Conservation (phyloP, 2,797 vertebrate species). For the Sphaeramia orbicularis region DNA sequence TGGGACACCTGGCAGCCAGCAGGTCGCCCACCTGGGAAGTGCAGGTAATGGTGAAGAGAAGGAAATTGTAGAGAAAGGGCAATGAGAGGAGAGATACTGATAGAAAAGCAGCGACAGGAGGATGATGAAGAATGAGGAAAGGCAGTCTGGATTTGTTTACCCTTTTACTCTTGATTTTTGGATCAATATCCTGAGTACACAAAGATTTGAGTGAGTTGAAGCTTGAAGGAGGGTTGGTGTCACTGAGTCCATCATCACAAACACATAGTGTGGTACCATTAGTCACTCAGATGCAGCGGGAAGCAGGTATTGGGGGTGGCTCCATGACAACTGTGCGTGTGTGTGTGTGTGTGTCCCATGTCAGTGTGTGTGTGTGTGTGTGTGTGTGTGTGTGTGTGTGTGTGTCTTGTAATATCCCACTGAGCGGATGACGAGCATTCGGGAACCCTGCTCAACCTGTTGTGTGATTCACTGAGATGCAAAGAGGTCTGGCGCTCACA, state of each 20-base stretch:
- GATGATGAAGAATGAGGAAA: background rate
- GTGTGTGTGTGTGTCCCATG: constrained; percentile 24
- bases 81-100: constrained; percentile 30
- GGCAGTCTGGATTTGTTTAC: constrained; percentile 7
- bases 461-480: constrained; percentile 29
- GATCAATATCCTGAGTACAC: background rate
- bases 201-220: background rate
- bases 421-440: constrained; percentile 39
- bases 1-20: constrained; percentile 43
- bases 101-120: constrained; percentile 4
- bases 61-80: background rate
- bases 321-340: constrained; percentile 76
- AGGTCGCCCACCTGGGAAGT: constrained; percentile 65
- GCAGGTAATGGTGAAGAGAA: constrained; percentile 62
- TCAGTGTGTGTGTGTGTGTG: constrained; percentile 20
- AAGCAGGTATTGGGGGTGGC: constrained; percentile 73
- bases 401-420: constrained; percentile 28
- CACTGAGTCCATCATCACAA: constrained; percentile 13
- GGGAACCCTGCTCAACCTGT: constrained; percentile 49
- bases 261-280: constrained; percentile 58
- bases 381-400: constrained; percentile 20
- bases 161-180: constrained; percentile 6
- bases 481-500: constrained; percentile 2
- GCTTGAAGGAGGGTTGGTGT: constrained; percentile 17
- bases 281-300: constrained; percentile 73